Percentiles rank a stretch among this genome's conserved stretches.
These are phyloP conservation scores for Brenthis hecate DNA, from an alignment of 2,888 invertebrate species.

Conservation along the genomic window DNA sequence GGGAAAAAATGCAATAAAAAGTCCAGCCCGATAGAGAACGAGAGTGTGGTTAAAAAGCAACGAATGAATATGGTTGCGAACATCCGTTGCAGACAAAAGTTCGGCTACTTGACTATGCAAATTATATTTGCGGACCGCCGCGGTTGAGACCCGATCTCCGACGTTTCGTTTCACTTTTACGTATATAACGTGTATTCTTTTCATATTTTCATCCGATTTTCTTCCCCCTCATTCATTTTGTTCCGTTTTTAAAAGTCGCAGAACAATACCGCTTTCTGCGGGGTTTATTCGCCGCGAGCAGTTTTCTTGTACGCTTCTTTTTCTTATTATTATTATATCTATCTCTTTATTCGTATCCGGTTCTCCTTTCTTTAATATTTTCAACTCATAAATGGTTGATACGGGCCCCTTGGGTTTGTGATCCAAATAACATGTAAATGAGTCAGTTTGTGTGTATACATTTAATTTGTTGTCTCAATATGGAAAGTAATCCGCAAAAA, in stretches of 20 bases:
- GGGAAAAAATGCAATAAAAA: slow-evolving; percentile 81
- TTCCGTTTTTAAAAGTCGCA: slow-evolving; percentile 78
- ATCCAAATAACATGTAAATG: slow-evolving; percentile 81
- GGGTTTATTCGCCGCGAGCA: slow-evolving; percentile 78
- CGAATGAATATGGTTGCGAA: slow-evolving; percentile 80
- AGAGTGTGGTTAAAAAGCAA: slow-evolving; percentile 80
- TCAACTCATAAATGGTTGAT: slow-evolving; percentile 81
- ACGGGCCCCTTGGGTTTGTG: slow-evolving; percentile 78
- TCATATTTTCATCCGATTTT: slow-evolving; percentile 83
- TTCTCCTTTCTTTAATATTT: slow-evolving; percentile 81
- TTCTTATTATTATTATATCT: slow-evolving; percentile 76
- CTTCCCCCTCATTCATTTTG: slow-evolving; percentile 79
- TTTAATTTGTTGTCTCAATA: slow-evolving; percentile 54
- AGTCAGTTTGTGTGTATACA: slow-evolving; percentile 62
- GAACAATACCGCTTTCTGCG: slow-evolving; percentile 79
- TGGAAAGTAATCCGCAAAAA: slow-evolving; percentile 25
- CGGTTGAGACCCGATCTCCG: slow-evolving; percentile 77
- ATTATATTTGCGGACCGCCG: slow-evolving; percentile 83
- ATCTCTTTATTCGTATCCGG: slow-evolving; percentile 72
- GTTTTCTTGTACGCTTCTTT: slow-evolving; percentile 76
- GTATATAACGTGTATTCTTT: slow-evolving; percentile 79
- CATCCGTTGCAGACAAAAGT: slow-evolving; percentile 81
- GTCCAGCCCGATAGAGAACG: slow-evolving; percentile 72
- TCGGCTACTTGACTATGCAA: slow-evolving; percentile 82
- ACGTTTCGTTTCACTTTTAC: slow-evolving; percentile 79